phyloP scores from a whole-genome alignment of 2,888 invertebrate species.

The Leucophenga maculata region DNA sequence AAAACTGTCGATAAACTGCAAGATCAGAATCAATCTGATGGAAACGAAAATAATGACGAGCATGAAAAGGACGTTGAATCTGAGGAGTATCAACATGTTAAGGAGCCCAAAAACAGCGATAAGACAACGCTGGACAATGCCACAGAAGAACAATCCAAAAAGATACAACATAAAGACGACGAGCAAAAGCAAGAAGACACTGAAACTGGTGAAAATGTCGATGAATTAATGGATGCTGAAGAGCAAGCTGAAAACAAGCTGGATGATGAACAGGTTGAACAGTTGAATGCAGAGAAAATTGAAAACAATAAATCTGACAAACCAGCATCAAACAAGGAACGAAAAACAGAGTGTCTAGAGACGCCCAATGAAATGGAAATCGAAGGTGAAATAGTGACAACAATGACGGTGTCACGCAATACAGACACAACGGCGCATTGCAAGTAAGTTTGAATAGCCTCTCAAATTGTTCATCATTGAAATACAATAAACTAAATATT shows the following conservation, averaged over 20 bases:
- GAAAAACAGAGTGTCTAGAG: constrained; percentile 73
- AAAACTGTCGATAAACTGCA: constrained; percentile 74
- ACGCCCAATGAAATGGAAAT: constrained; percentile 75
- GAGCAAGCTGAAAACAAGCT: constrained; percentile 67
- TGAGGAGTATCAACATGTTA: constrained; percentile 88
- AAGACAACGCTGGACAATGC: constrained; percentile 83
- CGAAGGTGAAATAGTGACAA: constrained; percentile 83
- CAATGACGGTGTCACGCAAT: constrained; percentile 79
- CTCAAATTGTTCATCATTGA: background rate
- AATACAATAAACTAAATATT: background rate
- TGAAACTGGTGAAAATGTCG: constrained; percentile 73
- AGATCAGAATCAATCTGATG: constrained; percentile 68
- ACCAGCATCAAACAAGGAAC: constrained; percentile 66
- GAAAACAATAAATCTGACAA: constrained; percentile 68
- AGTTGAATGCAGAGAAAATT: constrained; percentile 73
- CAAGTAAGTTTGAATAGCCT: constrained; percentile 69
- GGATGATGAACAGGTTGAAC: constrained; percentile 51
- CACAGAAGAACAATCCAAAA: constrained; percentile 84
- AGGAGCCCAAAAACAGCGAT: constrained; percentile 82
- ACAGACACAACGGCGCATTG: constrained; percentile 86
- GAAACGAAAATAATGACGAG: constrained; percentile 72
- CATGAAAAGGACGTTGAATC: constrained; percentile 73
- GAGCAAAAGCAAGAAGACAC: constrained; percentile 76
- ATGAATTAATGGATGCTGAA: constrained; percentile 70
- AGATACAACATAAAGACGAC: constrained; percentile 76